A percentile compares a stretch with the other conserved stretches of the same genome.
Evolutionary conservation across 2,888 invertebrate genomes (phyloP).

Genomic region (Rapana venosa): DNA sequence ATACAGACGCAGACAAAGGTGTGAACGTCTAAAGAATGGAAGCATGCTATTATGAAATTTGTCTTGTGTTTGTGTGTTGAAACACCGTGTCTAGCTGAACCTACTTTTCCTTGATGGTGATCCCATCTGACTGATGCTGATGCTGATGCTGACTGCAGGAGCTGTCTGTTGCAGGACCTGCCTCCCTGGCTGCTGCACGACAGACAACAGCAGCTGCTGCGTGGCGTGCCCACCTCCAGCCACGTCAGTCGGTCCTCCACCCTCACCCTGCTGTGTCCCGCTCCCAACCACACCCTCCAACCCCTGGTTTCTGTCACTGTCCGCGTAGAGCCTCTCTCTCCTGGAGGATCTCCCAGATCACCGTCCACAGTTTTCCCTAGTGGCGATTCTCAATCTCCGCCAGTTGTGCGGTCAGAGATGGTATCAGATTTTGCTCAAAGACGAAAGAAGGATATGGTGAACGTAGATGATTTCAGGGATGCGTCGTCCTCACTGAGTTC

Average conservation of each 20-base stretch:
- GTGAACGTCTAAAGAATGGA: background rate
- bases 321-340: background rate
- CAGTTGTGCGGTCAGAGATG: background rate
- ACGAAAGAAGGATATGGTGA: background rate
- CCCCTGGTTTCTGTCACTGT: background rate
- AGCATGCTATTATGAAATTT: too few species aligned
- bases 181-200: slow-evolving; percentile 28
- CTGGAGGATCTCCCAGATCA: background rate
- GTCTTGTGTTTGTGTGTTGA: too few species aligned
- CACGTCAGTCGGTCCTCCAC: background rate
- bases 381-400: background rate
- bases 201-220: background rate
- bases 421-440: too few species aligned
- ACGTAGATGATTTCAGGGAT: background rate
- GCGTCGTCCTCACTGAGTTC: background rate
- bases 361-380: background rate
- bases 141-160: too few species aligned
- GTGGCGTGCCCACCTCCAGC: slow-evolving; percentile 17
- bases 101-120: background rate
- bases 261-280: background rate
- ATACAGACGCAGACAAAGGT: background rate
- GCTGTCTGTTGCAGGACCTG: background rate
- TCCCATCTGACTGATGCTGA: background rate
- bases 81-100: too few species aligned
- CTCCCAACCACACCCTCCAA: background rate